Conservation (phyloP, 2,888 invertebrate genomes). For the Callosobruchus maculatus region DNA sequence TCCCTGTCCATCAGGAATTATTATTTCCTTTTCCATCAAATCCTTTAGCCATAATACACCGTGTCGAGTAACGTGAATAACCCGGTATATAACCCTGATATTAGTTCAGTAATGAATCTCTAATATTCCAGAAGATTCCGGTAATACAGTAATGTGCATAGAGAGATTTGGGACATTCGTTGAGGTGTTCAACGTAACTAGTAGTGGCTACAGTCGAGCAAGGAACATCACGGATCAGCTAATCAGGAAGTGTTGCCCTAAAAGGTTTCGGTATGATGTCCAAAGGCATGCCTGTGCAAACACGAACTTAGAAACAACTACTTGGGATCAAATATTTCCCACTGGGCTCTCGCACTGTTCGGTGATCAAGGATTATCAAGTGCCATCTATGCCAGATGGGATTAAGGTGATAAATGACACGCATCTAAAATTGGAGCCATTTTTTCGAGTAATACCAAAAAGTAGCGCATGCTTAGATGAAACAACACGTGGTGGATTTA, state of each 20-base stretch:
- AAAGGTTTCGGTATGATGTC: neutral
- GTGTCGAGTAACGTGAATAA: too few species aligned
- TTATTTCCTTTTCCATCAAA: too few species aligned
- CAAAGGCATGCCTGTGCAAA: neutral
- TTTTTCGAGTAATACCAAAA: neutral
- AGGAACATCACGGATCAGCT: neutral
- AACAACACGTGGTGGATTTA: slow-evolving; percentile 16
- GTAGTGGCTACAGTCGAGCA: neutral
- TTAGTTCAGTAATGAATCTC: too few species aligned
- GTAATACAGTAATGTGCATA: neutral
- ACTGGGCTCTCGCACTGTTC: neutral
- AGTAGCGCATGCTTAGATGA: slow-evolving; percentile 28
- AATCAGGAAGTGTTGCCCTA: neutral
- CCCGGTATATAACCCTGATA: too few species aligned
- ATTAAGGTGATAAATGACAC: neutral
- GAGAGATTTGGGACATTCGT: neutral
- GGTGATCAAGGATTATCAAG: neutral
- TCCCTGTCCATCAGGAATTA: too few species aligned
- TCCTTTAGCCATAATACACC: too few species aligned
- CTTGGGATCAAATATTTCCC: neutral
- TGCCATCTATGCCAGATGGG: neutral
- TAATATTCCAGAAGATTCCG: neutral
- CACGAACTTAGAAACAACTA: neutral
- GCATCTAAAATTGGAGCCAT: neutral
- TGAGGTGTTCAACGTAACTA: neutral